A percentile compares a stretch with the other conserved stretches of the same genome.
Evolutionary conservation across 2,113 vertebrate genomes (phyloP).

Genomic region (Bothrops jararaca): DNA sequence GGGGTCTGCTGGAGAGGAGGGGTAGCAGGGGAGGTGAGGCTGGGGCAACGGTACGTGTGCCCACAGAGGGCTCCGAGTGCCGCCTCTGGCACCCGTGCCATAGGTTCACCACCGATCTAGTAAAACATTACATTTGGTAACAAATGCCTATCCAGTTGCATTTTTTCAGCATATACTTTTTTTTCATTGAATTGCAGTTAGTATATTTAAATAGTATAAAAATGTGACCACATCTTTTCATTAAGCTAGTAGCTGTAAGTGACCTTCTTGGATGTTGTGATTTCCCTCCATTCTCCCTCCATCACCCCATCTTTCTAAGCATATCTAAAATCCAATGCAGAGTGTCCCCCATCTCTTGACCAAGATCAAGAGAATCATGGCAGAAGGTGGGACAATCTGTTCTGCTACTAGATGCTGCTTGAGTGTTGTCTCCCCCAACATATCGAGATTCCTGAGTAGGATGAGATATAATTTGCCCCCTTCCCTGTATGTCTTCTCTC

Average conservation of each 20-base stretch:
- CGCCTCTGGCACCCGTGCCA: no score
- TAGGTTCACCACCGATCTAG: not conserved
- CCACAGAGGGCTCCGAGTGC: no score
- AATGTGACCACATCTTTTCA: not conserved
- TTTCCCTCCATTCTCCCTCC: not conserved
- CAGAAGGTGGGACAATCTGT: not conserved
- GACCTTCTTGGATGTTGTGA: not conserved
- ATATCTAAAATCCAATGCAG: not conserved
- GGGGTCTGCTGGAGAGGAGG: no score
- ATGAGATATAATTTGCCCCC: not conserved
- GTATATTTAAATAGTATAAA: not conserved
- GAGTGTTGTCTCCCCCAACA: not conserved
- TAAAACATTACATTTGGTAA: not conserved
- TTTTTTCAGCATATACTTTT: not conserved
- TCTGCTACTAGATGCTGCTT: not conserved
- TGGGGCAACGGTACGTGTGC: no score
- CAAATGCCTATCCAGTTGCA: not conserved
- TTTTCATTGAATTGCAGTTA: not conserved
- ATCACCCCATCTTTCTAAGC: not conserved
- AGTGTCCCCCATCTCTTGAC: not conserved
- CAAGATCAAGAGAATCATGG: not conserved
- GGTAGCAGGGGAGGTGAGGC: no score
- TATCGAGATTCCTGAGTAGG: not conserved
- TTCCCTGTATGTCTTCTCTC: not conserved
- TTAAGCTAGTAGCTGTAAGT: not conserved